Percentiles rank a stretch among this genome's conserved stretches.
Conservation (phyloP, 2,797 vertebrate species). For the Rhinophrynus dorsalis region DNA sequence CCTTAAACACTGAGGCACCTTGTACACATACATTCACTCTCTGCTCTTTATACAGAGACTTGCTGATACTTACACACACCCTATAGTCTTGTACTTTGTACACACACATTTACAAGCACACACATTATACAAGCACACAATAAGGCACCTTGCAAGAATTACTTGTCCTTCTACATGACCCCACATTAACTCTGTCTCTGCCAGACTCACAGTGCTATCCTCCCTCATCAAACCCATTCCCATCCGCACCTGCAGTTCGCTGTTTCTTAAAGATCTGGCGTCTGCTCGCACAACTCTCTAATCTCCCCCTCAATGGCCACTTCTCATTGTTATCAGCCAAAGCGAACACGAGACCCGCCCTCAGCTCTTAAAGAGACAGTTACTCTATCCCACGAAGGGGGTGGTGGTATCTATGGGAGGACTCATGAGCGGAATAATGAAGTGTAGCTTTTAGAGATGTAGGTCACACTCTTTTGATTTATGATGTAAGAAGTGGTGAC, state of each 20-base stretch:
- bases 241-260: constrained; percentile 7
- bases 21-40: too few species aligned
- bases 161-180: neutral
- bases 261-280: neutral
- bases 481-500: neutral
- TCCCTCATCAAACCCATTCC: neutral
- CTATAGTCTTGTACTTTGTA: too few species aligned
- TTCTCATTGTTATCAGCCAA: constrained; percentile 35
- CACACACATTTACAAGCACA: too few species aligned
- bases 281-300: neutral
- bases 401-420: neutral
- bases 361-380: constrained; percentile 28
- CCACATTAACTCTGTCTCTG: neutral
- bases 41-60: too few species aligned
- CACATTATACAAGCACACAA: too few species aligned
- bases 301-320: constrained; percentile 33
- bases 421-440: too few species aligned
- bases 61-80: too few species aligned
- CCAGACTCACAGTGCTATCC: neutral
- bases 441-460: neutral
- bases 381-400: neutral
- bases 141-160: neutral
- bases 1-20: too few species aligned
- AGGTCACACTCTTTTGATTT: neutral
- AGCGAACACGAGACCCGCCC: constrained; percentile 14